These are phyloP conservation scores for Syndactyla subalaris DNA, from an alignment of 2,797 vertebrate genomes.

Conservation along the genomic window DNA sequence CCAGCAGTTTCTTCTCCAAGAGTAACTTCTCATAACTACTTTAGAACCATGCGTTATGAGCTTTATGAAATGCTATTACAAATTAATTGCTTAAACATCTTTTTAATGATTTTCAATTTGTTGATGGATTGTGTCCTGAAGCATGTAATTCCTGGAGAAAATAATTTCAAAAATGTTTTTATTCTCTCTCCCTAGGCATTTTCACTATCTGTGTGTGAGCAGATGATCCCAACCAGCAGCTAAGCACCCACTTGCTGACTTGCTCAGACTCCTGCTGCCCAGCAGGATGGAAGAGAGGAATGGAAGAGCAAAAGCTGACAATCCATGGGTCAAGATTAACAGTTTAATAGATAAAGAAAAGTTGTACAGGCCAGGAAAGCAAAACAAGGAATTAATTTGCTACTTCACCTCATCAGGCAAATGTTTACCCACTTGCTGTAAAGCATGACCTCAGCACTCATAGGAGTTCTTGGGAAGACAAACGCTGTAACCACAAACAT, in stretches of 20 bases:
- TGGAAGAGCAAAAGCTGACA: background rate
- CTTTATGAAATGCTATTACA: background rate
- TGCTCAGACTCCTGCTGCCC: rapidly evolving
- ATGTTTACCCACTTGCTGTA: background rate
- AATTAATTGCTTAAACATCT: background rate
- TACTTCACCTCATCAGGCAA: background rate
- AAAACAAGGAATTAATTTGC: background rate
- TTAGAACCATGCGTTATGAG: background rate
- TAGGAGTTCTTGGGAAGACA: background rate
- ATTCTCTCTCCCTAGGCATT: background rate
- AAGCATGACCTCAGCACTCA: rapidly evolving
- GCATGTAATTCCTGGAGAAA: background rate
- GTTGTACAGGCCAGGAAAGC: background rate
- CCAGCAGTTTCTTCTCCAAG: background rate
- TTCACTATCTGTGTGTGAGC: background rate
- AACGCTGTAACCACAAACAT: background rate
- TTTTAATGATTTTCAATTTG: slow-evolving; percentile 22
- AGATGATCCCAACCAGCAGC: background rate
- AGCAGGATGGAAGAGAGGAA: background rate
- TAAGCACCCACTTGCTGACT: background rate
- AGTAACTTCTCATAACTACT: background rate
- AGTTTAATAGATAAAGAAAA: background rate
- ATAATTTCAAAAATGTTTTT: background rate
- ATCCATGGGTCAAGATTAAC: rapidly evolving
- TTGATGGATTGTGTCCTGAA: background rate